Base-by-base conservation (phyloP, 2,888 invertebrate species). In the Cryptosula pallasiana region DNA sequence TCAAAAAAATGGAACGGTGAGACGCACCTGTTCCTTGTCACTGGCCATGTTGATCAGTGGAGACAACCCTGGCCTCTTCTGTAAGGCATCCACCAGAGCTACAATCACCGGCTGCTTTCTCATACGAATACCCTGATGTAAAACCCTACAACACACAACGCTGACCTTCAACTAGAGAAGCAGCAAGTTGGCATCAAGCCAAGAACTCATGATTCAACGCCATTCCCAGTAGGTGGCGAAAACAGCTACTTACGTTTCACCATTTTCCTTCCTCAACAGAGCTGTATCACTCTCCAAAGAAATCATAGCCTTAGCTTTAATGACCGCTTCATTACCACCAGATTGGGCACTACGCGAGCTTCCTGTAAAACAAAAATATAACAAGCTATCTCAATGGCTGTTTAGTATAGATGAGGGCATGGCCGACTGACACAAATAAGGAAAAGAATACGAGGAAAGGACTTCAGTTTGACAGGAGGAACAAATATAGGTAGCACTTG, bases 181-280 rank as follows among this genome's bases (percentile, higher is more conserved):
- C n/a, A n/a, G n/a, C n/a, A n/a, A n/a, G n/a, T n/a, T n/a, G n/a
- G n/a, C n/a, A n/a, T n/a, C n/a, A n/a, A n/a, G n/a, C n/a, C n/a
- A n/a, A n/a, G n/a, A n/a, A n/a, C n/a, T n/a, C n/a, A n/a, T n/a
- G n/a, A n/a, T n/a, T n/a, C n/a, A n/a, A n/a, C n/a, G n/a, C n/a
- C n/a, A n/a, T n/a, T n/a, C n/a, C n/a, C n/a, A n/a, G n/a, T n/a
- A n/a, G n/a, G n/a, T n/a, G n/a, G n/a, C n/a, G n/a, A n/a, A n/a
- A n/a, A n/a, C n/a, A n/a, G n/a, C n/a, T 45, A 45, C 57, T 63
- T 63, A 63, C 63, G 32, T 63, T 32, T 32, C 63, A 3, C 32
- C 63, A 32, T 32, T 32, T 9, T 20, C 27, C 32, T 63, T 63
- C 9, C n/a, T 63, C 5, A 63, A 32, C 27, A 63, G 9, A 25